A percentile compares a stretch with the other conserved stretches of the same genome.
These are phyloP conservation scores for Miichthys miiuy DNA, from an alignment of 2,797 vertebrate genomes.

Conservation along the genomic window DNA sequence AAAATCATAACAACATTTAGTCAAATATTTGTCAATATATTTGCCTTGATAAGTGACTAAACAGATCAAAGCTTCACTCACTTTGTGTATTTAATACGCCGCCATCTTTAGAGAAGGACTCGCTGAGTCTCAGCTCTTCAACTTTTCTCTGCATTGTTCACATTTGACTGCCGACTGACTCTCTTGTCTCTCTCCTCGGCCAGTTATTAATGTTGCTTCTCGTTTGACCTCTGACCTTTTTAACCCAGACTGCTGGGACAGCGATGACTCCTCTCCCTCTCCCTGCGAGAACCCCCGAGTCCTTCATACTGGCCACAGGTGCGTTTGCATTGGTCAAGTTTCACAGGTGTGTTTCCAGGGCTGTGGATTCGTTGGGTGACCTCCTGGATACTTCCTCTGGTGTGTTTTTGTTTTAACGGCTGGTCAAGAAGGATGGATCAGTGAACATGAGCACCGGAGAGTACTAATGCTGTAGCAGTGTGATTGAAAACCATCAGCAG, in stretches of 20 bases:
- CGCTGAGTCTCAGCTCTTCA: not conserved
- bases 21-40: not conserved
- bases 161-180: slow-evolving; percentile 17
- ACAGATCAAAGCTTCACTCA: too few relatives aligned
- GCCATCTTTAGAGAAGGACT: not conserved
- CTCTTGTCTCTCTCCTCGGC: slow-evolving; percentile 29
- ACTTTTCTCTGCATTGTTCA: slow-evolving; percentile 12
- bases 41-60: too few relatives aligned
- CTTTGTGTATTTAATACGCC: too few relatives aligned
- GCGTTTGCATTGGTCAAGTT: slow-evolving; percentile 79
- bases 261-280: slow-evolving; percentile 93
- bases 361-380: slow-evolving; percentile 34
- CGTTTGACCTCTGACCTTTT: slow-evolving; percentile 84
- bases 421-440: slow-evolving; percentile 13
- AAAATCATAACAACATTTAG: too few relatives aligned
- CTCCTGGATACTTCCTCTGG: slow-evolving; percentile 16
- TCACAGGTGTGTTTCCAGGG: slow-evolving; percentile 49
- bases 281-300: slow-evolving; percentile 95
- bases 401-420: not conserved
- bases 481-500: slow-evolving; percentile 11
- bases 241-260: slow-evolving; percentile 90
- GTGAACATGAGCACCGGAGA: not conserved
- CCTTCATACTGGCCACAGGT: slow-evolving; percentile 93
- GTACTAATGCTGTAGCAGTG: not conserved
- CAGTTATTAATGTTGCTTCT: slow-evolving; percentile 73